A percentile compares a stretch with the other conserved stretches of the same genome.
These are phyloP conservation scores for Phodopus roborovskii DNA, from an alignment of 2,113 vertebrate species.

Conservation along the genomic window DNA sequence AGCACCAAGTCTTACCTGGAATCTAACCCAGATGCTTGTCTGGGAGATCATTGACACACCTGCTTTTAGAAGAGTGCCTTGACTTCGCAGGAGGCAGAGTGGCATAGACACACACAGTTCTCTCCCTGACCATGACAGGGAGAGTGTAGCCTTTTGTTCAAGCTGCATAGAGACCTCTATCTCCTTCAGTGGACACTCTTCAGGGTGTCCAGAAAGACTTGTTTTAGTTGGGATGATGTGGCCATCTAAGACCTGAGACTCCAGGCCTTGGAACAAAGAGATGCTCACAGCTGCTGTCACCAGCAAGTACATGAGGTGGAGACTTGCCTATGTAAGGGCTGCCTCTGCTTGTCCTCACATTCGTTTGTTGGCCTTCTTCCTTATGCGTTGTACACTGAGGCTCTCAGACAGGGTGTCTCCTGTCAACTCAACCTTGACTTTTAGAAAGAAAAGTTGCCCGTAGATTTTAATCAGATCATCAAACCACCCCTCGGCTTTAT, in stretches of 20 bases:
- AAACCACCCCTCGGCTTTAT: not conserved
- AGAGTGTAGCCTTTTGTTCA: not conserved
- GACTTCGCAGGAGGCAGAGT: not conserved
- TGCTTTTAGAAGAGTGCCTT: slow-evolving; percentile 33
- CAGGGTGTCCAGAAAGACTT: not conserved
- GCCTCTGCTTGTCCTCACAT: not conserved
- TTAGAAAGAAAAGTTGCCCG: not conserved
- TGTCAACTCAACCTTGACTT: not conserved
- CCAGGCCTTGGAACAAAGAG: not conserved
- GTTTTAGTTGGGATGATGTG: not conserved
- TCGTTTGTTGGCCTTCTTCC: not conserved
- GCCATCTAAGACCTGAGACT: not conserved
- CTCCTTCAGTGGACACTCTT: not conserved
- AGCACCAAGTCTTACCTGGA: not conserved
- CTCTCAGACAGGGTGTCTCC: not conserved
- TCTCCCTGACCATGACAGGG: rapidly evolving
- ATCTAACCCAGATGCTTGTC: not conserved
- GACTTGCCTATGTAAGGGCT: not conserved
- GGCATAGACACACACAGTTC: not conserved
- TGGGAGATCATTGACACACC: slow-evolving; percentile 26
- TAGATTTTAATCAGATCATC: not conserved
- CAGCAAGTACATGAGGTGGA: not conserved
- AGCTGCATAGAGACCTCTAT: not conserved
- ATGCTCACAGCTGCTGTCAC: not conserved
- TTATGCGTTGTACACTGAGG: rapidly evolving